Percentiles rank a stretch among this genome's conserved stretches.
Conservation (phyloP, 2,113 vertebrate genomes). For the Mustelus asterias region DNA sequence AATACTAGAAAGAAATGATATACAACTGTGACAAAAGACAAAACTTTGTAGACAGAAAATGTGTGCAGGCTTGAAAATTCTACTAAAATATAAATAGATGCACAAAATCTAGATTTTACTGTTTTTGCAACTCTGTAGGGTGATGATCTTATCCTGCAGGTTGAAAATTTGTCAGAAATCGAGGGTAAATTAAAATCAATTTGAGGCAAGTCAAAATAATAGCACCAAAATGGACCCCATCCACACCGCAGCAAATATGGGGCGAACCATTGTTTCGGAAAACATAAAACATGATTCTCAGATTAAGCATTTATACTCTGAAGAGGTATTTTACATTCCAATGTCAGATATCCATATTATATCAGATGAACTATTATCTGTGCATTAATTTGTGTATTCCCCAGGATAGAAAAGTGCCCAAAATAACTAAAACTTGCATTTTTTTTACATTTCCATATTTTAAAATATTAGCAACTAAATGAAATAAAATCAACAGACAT, state of each 20-base stretch:
- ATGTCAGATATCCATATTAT: no score
- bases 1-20: background rate
- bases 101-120: background rate
- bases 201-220: background rate
- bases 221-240: background rate
- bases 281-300: no score
- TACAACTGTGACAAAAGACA: background rate
- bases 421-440: no score
- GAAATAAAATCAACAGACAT: no score
- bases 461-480: no score
- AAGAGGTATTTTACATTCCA: no score
- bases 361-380: no score
- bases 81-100: background rate
- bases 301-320: no score
- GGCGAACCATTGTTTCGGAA: no score
- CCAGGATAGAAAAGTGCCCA: no score
- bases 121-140: background rate
- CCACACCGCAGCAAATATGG: background rate
- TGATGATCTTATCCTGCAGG: background rate
- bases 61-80: background rate
- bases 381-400: no score
- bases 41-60: background rate
- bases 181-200: background rate
- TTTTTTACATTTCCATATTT: no score
- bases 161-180: background rate